Base-by-base conservation (phyloP, 2,113 vertebrate genomes). In the Cyanoliseus patagonus region DNA sequence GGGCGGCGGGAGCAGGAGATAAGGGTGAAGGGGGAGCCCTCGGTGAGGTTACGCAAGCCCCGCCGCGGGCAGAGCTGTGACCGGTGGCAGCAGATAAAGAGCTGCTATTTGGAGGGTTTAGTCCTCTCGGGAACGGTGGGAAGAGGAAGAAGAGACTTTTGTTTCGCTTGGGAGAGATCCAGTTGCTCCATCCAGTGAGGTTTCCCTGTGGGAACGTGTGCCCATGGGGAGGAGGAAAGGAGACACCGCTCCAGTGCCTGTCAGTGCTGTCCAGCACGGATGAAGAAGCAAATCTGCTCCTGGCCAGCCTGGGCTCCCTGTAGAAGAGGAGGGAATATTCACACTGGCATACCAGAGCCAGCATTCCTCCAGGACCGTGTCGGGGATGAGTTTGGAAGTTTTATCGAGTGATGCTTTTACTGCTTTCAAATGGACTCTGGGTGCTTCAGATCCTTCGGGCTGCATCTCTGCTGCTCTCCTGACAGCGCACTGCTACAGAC, bases 401-500 rank as follows among this genome's bases (percentile, higher is more conserved):
- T 35, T 42, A 9, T 5, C 3, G 11, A 63, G 30, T 1, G 1
- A 9, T 37, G 17, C 53, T 83, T 91, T 66, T 22, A 9, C 9
- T 10, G 33, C 57, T 47, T 24, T 28, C 7, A 31, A 51, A 82
- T 31, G 10, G 37, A 41, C 30, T 55, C n/a, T 17, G 4, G 28
- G 20, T 13, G 15, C 44, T 91, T 87, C 28, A 3, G 22, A 15
- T 59, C 57, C 57, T 35, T 59, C 10, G 15, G 57, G 33, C 9
- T 10, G 23, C 14, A 14, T 35, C 13, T 35, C 57, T 35, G 13
- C 37, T 0, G 0, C 25, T 47, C 35, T 35, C 55, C 37, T 13
- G 4, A 6, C 18, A 7, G 47, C 24, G 5, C 3, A 1, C 33
- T 61, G n/a, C 52, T 16, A 2, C 11, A 9, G 8, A 13, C 13